Base-by-base conservation (phyloP, 1,140 invertebrate genomes). In the Drosophila nigromelanica region DNA sequence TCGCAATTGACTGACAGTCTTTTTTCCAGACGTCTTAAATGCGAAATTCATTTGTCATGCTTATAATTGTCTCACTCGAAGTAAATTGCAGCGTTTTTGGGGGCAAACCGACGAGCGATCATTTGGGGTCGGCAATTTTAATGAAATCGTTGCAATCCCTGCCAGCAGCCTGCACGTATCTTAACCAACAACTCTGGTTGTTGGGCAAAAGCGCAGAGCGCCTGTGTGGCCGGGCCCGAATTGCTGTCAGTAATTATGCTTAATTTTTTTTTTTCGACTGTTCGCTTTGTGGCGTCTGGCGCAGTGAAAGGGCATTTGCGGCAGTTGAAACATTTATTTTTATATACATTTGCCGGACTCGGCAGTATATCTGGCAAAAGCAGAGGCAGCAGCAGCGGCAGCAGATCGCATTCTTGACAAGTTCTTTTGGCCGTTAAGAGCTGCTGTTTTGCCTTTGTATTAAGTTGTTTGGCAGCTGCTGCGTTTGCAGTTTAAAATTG, bases 31-130 rank as follows among this genome's bases (percentile, higher is more conserved):
- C 52, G 59, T 39, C 76, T 69, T 69, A 80, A 89, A 89, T 82
- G 79, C 83, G 83, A 89, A 89, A 89, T 89, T 89, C 83, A 89
- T 89, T 89, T 89, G 83, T 89, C 83, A 89, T 89, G 83, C 83
- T 89, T 89, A 89, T 89, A 89, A 89, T 89, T 89, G 83, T 89
- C 83, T 87, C 83, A 89, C 78, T 86, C 83, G 50, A n/a, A 58
- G 58, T 75, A 86, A 86, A 86, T 86, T 87, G 81, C 81, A 82
- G 76, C 42, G 69, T 30, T 73, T 60, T 59, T 50, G 43, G 64
- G 55, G 27, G 48, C 18, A 43, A 12, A 39, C 48, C 60, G 47
- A 62, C 21, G 50, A 66, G 51, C 33, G 50, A 66, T 55, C 30
- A 30, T 52, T 52, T 66, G 55, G 54, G 62, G 72, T 42, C 78